phyloP scores from a whole-genome alignment of 2,888 invertebrate species.

The Brachyptera putata region DNA sequence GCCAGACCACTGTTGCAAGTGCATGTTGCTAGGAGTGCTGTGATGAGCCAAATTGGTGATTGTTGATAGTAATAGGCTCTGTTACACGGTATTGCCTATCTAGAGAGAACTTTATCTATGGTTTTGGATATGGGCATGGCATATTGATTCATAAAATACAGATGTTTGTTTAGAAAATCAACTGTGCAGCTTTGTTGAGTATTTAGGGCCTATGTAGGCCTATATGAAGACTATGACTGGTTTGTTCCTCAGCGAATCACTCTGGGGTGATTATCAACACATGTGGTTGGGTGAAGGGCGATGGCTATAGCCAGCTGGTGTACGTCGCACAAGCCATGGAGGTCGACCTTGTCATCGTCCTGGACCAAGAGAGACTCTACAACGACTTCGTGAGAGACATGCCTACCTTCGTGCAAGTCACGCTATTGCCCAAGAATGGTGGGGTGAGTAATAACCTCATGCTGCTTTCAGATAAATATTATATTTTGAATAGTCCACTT shows the following conservation, averaged over 20 bases:
- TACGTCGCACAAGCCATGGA: constrained; percentile 92
- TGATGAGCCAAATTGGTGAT: no score
- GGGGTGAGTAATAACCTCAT: constrained; percentile 81
- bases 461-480: no score
- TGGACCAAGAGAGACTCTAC: constrained; percentile 94
- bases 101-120: no score
- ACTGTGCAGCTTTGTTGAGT: no score
- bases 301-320: constrained; percentile 81
- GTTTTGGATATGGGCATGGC: not conserved
- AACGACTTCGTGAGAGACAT: constrained; percentile 91
- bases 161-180: no score
- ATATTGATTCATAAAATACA: not conserved
- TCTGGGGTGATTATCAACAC: constrained; percentile 96
- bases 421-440: constrained; percentile 91
- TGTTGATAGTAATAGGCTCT: no score
- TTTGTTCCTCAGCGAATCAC: constrained; percentile 68
- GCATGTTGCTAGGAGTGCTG: no score
- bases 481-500: no score
- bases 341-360: constrained; percentile 89
- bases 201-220: no score
- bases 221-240: no score
- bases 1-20: no score
- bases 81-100: no score
- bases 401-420: constrained; percentile 88
- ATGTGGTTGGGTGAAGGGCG: constrained; percentile 94